Base-by-base conservation (phyloP, 2,113 vertebrate species). In the Xiphorhynchus elegans region DNA sequence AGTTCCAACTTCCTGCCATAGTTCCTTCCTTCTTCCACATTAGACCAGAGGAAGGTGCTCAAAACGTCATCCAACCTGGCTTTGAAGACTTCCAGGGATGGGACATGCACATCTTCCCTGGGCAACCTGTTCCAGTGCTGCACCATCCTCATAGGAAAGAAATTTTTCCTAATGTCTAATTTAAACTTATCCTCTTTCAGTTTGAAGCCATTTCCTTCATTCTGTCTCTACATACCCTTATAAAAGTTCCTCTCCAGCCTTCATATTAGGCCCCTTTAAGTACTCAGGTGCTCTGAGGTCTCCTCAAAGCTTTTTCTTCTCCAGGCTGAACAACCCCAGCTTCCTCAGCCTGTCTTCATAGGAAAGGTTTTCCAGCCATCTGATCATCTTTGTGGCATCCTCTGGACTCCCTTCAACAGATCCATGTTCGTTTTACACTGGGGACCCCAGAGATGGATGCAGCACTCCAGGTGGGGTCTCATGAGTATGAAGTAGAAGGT, bases 21-120 rank as follows among this genome's bases (percentile, higher is more conserved):
- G 24, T n/a, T n/a, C n/a, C n/a, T n/a, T n/a, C 19, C 7, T 67
- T 81, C 33, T 59, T 60, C 8, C 12, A 39, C 39, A 8, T 9
- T 68, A 15, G 17, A 62, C 11, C 6, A 24, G n/a, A 25, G 11
- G 24, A 76, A 35, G 6, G 9, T 0, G 0, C 10, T 53, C 16
- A 60, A 68, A 68, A 68, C n/a, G 17, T 29, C 39, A 35, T 40
- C 16, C 29, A 68, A 2, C 11, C 39, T 60, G 13, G 11, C n/a
- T 18, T 47, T 82, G 53, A 47, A 60, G 3, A 2, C 13, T 17
- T 76, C 24, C 20, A 31, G 17, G 40, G 7, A 28, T 62, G 11
- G 5, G 24, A 6, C 39, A 31, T 21, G 2, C n/a, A 31, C 29
- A 25, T 0, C 10, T 40, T 9, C 24, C 55, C 29, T 47, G n/a